Base-by-base conservation (phyloP, 1,140 invertebrate genomes). In the Drosophila parvula region DNA sequence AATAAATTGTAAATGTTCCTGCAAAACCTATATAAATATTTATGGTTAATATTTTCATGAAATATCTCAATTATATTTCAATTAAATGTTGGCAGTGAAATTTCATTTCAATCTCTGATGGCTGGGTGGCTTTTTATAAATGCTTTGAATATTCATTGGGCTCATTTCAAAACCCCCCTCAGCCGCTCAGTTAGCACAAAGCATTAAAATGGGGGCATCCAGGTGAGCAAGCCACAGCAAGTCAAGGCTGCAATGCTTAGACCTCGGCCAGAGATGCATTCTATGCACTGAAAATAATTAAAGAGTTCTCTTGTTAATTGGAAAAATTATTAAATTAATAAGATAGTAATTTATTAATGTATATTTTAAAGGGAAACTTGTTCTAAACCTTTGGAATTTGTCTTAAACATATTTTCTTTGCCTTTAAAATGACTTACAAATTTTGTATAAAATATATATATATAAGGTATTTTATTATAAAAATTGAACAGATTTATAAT, bases 191-290 rank as follows among this genome's bases (percentile, higher is more conserved):
- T 48, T 27, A 50, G 43, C 41, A 59, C 41, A 59, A 47, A 59
- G 40, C 28, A 28, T 22, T 59, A 3, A 78, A 48, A 69, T 57
- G 50, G 50, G 50, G 50, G 32, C 50, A 36, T 53, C 51, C 40
- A 32, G 57, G 57, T 48, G 57, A 32, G 41, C 43, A 59, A 59
- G 30, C 57, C 57, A 59, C 57, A 59, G 43, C 57, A 59, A 50
- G 43, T 59, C 57, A 59, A 16, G 43, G 50, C 50, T 53, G 50
- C 4, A 53, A 14, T 12, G 16, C 32, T 53, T 36, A 36, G 22
- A 22, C 32, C 32, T 7, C 9, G 5, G 32, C 32, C 12, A 22
- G 18, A 22, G 18, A 53, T 53, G 51, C 12, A 9, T 38, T 8
- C 18, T 36, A 4, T 22, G 18, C 51, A 53, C 32, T 36, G 51